Evolutionary conservation across 2,888 invertebrate species (phyloP).

Genomic region (Leucozona laternaria): DNA sequence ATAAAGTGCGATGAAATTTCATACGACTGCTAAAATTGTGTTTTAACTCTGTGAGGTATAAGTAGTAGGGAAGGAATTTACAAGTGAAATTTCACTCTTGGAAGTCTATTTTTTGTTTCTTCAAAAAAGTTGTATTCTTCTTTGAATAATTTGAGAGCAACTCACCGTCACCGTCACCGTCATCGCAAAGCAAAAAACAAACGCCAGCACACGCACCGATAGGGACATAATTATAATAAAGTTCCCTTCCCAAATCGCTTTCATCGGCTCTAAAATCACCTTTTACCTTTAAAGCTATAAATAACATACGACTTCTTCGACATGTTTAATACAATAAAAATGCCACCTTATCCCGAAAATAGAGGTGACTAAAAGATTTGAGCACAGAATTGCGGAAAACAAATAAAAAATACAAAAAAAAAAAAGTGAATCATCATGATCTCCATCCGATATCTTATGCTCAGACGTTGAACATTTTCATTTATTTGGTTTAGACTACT

Average conservation of each 20-base stretch:
- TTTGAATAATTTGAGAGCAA: not conserved
- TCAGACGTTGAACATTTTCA: constrained; percentile 7
- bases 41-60: too few species aligned
- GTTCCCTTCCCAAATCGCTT: constrained; percentile 12
- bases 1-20: too few species aligned
- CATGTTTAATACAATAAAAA: constrained; percentile 37
- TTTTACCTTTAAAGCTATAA: constrained; percentile 55
- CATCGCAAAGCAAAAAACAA: not conserved
- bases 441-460: constrained; percentile 17
- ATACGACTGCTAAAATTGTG: too few species aligned
- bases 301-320: constrained; percentile 35
- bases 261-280: constrained; percentile 30
- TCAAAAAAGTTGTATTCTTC: too few species aligned
- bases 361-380: constrained; percentile 60
- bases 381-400: constrained; percentile 52
- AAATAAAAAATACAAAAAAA: constrained; percentile 28
- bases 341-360: constrained; percentile 55
- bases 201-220: not conserved
- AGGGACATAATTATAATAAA: not conserved
- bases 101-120: too few species aligned
- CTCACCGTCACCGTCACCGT: too few species aligned
- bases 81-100: too few species aligned
- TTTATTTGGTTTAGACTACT: constrained; percentile 14
- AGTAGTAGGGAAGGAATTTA: too few species aligned
- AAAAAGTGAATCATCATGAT: constrained; percentile 54